Percentiles rank a stretch among this genome's conserved stretches.
Conservation (phyloP, 2,888 invertebrate genomes). For the Seira ritae region DNA sequence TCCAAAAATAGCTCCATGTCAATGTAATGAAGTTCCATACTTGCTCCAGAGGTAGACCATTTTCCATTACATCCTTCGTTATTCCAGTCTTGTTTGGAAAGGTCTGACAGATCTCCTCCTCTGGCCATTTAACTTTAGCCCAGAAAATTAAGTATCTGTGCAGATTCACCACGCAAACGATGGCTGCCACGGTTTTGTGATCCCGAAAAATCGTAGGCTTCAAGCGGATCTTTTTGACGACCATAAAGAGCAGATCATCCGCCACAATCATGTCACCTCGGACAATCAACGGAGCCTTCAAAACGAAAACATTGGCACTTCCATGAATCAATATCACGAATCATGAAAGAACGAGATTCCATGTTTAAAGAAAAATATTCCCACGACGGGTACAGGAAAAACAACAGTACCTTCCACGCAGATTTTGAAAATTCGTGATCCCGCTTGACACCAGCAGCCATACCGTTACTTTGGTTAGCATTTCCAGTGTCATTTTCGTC, state of each 20-base stretch:
- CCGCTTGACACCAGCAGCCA: neutral
- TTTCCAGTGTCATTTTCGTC: neutral
- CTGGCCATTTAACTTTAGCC: conserved; percentile 30
- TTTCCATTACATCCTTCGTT: neutral
- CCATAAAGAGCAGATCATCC: conserved; percentile 20
- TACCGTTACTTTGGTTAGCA: conserved; percentile 30
- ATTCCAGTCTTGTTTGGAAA: conserved; percentile 14
- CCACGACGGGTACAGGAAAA: neutral
- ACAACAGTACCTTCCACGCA: conserved; percentile 25
- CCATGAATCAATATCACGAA: neutral
- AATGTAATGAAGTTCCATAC: conserved; percentile 14
- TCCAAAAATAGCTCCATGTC: neutral
- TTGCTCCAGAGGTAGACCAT: conserved; percentile 21
- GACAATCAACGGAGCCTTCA: conserved; percentile 27
- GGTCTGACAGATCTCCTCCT: conserved; percentile 22
- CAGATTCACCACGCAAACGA: conserved; percentile 24
- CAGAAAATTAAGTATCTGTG: conserved; percentile 27
- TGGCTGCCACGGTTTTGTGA: conserved; percentile 23
- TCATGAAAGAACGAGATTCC: no score
- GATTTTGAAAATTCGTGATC: conserved; percentile 21
- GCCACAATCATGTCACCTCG: conserved; percentile 22
- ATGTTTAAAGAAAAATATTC: no score
- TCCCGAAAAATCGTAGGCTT: conserved; percentile 12
- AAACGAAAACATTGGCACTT: neutral
- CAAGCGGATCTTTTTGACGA: conserved; percentile 28